Evolutionary conservation across 2,113 vertebrate genomes (phyloP).

Genomic region (Perca schrenkii): DNA sequence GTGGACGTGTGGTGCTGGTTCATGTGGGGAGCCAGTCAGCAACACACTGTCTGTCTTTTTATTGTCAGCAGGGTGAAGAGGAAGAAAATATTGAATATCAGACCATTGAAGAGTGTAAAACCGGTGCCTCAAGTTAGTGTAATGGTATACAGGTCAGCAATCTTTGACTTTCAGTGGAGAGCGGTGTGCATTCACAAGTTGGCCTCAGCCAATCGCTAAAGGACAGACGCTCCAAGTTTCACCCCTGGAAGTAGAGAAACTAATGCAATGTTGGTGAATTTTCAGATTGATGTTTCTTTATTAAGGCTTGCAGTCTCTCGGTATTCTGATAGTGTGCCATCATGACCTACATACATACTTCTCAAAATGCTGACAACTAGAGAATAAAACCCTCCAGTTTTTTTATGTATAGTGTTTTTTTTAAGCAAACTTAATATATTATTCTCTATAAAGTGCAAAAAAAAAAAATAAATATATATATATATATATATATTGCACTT

Average conservation of each 20-base stretch:
- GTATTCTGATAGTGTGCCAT: constrained; percentile 79
- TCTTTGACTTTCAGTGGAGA: constrained; percentile 68
- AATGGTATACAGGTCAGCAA: constrained; percentile 69
- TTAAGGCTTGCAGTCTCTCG: constrained; percentile 76
- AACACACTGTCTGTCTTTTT: constrained; percentile 45
- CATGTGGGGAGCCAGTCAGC: constrained; percentile 32
- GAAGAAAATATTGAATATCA: constrained; percentile 61
- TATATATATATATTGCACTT: no score
- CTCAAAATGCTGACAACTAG: constrained; percentile 78
- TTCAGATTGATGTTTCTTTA: constrained; percentile 82
- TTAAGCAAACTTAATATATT: constrained; percentile 58
- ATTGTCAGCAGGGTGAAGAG: constrained; percentile 56
- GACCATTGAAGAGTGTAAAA: constrained; percentile 67
- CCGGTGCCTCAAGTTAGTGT: constrained; percentile 46
- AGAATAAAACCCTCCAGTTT: constrained; percentile 70
- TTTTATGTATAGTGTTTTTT: constrained; percentile 56
- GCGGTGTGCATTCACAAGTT: constrained; percentile 41
- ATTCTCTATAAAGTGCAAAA: constrained; percentile 66
- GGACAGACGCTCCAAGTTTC: constrained; percentile 49
- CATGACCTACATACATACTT: constrained; percentile 83
- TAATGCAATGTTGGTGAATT: constrained; percentile 61
- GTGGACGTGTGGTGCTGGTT: constrained; percentile 39
- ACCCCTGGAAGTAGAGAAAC: constrained; percentile 49
- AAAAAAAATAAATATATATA: no score
- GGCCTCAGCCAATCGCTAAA: constrained; percentile 43